Evolutionary conservation across 2,797 vertebrate species (phyloP).

Genomic region (Rallus crepitans): DNA sequence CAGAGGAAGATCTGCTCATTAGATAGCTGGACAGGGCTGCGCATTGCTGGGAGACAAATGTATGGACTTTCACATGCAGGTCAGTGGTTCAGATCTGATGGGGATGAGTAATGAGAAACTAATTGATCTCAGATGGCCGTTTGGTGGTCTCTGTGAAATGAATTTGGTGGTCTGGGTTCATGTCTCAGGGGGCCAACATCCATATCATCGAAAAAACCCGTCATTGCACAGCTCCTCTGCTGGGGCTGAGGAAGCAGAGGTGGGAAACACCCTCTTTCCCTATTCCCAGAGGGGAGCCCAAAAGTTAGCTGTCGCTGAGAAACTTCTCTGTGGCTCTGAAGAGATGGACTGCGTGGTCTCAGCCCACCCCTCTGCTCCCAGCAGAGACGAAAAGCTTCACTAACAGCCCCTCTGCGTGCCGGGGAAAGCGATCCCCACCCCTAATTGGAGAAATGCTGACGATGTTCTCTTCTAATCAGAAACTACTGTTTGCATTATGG

Average conservation of each 20-base stretch:
- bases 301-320: neutral
- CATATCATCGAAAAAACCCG: rapidly evolving
- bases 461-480: slow-evolving; percentile 44
- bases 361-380: neutral
- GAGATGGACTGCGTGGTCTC: neutral
- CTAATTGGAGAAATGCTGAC: slow-evolving; percentile 41
- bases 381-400: neutral
- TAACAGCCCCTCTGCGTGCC: neutral
- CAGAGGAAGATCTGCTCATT: neutral
- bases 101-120: slow-evolving; percentile 60
- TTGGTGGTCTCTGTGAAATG: slow-evolving; percentile 54
- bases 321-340: neutral
- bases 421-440: neutral
- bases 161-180: slow-evolving; percentile 45
- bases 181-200: neutral
- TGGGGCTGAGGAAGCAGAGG: neutral
- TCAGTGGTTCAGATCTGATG: slow-evolving; percentile 53
- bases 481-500: neutral
- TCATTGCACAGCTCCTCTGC: neutral
- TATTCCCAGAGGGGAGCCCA: neutral
- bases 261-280: neutral
- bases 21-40: slow-evolving; percentile 5
- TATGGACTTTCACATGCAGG: slow-evolving; percentile 19
- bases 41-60: slow-evolving; percentile 4
- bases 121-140: slow-evolving; percentile 56